phyloP scores from a whole-genome alignment of 2,888 invertebrate genomes.

The Diloba caeruleocephala region DNA sequence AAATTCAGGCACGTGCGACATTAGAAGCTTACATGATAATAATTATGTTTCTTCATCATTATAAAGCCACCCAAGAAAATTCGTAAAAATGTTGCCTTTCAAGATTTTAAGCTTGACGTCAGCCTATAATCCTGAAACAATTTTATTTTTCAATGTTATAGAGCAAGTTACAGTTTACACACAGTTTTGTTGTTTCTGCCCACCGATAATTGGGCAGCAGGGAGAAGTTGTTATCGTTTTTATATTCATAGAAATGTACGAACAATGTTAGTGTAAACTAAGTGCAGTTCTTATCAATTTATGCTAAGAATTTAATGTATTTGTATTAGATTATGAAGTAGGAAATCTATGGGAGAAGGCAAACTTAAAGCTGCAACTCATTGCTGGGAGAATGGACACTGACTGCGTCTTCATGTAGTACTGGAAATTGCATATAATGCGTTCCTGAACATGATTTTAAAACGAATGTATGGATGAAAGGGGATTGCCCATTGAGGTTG shows the following conservation, averaged over 20 bases:
- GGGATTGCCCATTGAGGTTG: too few species aligned
- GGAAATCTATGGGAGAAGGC: too few species aligned
- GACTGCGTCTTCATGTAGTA: too few species aligned
- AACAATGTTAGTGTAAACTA: constrained; percentile 5
- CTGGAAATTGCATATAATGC: too few species aligned
- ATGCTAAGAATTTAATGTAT: background rate
- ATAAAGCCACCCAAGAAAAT: constrained; percentile 26
- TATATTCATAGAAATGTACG: constrained; percentile 27
- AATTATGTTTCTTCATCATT: constrained; percentile 2
- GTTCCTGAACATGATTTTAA: too few species aligned
- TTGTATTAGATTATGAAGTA: background rate
- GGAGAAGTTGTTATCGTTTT: constrained; percentile 35
- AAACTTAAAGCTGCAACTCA: too few species aligned
- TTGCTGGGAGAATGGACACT: too few species aligned
- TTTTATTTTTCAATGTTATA: constrained; percentile 36
- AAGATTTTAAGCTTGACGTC: constrained; percentile 23
- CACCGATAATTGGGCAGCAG: constrained; percentile 26
- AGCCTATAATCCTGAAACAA: constrained; percentile 14
- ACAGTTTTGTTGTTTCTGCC: constrained; percentile 39
- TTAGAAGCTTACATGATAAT: constrained; percentile 15
- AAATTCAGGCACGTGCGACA: too few species aligned
- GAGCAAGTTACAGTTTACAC: constrained; percentile 34
- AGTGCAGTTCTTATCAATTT: constrained; percentile 1
- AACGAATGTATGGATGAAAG: too few species aligned
- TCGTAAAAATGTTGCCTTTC: constrained; percentile 6